Percentiles rank a stretch among this genome's conserved stretches.
Evolutionary conservation across 1,140 invertebrate genomes (phyloP).

Genomic region (Trypoxylus dichotomus): DNA sequence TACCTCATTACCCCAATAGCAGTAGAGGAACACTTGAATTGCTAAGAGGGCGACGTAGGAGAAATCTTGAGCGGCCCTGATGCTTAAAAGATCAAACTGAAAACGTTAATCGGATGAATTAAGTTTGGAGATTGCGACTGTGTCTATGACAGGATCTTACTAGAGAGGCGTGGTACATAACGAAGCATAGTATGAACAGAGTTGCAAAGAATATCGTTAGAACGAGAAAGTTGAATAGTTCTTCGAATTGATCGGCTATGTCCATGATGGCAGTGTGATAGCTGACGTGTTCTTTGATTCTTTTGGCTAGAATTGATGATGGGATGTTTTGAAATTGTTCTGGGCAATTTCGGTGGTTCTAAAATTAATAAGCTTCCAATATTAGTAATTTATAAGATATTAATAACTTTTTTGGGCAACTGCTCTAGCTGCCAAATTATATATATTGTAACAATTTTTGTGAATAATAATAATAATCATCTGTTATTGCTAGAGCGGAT

Average conservation of each 20-base stretch:
- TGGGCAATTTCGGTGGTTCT: not conserved
- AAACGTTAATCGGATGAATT: not conserved
- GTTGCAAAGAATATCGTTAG: slow-evolving; percentile 12
- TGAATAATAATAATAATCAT: too few species aligned
- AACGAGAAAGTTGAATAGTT: slow-evolving; percentile 22
- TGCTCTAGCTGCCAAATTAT: too few species aligned
- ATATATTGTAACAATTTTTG: too few species aligned
- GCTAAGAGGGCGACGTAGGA: not conserved
- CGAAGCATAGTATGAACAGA: slow-evolving; percentile 28
- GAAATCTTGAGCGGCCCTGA: slow-evolving; percentile 13
- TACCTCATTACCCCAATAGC: slow-evolving; percentile 29
- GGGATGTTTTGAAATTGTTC: not conserved
- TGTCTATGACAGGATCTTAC: too few species aligned
- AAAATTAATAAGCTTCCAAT: too few species aligned
- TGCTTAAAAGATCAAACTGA: not conserved
- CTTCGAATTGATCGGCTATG: slow-evolving; percentile 23
- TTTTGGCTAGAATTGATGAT: not conserved
- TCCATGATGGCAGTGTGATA: slow-evolving; percentile 24
- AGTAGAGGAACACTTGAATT: slow-evolving; percentile 15
- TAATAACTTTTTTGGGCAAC: too few species aligned
- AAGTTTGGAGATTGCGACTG: not conserved
- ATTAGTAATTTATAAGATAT: too few species aligned
- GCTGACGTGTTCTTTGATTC: not conserved
- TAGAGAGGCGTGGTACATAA: slow-evolving; percentile 27
- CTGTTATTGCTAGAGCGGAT: too few species aligned